Evolutionary conservation across 2,113 vertebrate genomes (phyloP).

Genomic region (Nothobranchius furzeri): DNA sequence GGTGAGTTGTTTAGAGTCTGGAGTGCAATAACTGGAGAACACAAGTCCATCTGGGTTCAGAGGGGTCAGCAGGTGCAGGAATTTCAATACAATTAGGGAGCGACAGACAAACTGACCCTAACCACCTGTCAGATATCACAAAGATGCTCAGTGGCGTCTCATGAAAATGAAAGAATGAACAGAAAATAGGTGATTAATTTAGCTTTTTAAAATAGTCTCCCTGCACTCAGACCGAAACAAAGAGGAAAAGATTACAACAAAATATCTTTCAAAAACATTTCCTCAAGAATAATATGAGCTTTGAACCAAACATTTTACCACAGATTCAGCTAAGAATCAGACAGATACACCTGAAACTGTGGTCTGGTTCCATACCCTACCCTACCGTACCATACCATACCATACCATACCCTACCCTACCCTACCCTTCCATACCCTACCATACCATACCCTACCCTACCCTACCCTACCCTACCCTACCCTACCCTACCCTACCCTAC

Average conservation of each 20-base stretch:
- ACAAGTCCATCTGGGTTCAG: neutral
- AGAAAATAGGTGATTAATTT: no score
- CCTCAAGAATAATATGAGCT: no score
- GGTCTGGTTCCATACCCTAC: neutral
- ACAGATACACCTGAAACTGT: neutral
- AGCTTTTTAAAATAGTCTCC: neutral
- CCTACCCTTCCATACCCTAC: no score
- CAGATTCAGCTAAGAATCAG: neutral
- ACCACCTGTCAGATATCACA: slow-evolving; percentile 32
- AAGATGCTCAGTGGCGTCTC: neutral
- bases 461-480: no score
- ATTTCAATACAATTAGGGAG: neutral
- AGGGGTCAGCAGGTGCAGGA: slow-evolving; percentile 28
- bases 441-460: no score
- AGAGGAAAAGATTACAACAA: no score
- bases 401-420: no score
- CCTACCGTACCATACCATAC: no score
- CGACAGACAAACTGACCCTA: slow-evolving; percentile 22
- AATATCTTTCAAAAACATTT: no score
- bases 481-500: no score
- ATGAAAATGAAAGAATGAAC: neutral
- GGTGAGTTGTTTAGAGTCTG: neutral
- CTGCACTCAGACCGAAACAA: neutral
- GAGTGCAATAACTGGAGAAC: neutral
- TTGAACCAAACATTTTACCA: neutral